Base-by-base conservation (phyloP, 2,113 vertebrate species). In the Lepus europaeus region DNA sequence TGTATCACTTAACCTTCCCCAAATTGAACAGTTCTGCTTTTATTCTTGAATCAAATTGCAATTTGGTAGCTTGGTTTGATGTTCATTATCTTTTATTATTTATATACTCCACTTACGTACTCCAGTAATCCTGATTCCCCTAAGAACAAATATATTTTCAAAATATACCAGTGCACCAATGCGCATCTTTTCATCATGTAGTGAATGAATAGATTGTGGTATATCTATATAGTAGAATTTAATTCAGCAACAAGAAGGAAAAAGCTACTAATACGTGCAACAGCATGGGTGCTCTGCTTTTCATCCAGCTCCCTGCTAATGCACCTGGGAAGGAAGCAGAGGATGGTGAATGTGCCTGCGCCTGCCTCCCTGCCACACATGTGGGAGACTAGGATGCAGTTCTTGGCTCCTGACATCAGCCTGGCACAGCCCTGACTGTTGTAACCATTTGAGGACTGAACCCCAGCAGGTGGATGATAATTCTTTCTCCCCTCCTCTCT, bases 21-120 rank as follows among this genome's bases (percentile, higher is more conserved):
- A 61, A 68, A 88, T 85, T 36, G 16, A 90, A 25, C 45, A 77
- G 19, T 16, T 90, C 14, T 53, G 53, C 45, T 45, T 56, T 73
- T 61, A 88, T 8, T 85, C 25, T 83, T 92, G 22, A 83, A 74
- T 93, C 25, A 56, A 77, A 66, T 33, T 81, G 9, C 51, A 87
- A 68, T 51, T 73, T 45, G 70, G 25, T 1, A 68, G 11, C 31
- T 89, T 89, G 53, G 51, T 22, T 59, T 86, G 87, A 80, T 14
- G 78, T 93, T 72, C 25, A 53, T 72, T 61, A 25, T n/a, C 51
- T 68, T 92, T 85, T 91, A 49, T 49, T 83, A 39, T 3, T 78
- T 73, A 84, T 72, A 29, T 59, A 33, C n/a, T 68, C 59, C 22
- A 76, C 4, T 59, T 87, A 70, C 10, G 27, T 17, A 93, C 68